Conservation (phyloP, 2,888 invertebrate species). For the Ormia ochracea region DNA sequence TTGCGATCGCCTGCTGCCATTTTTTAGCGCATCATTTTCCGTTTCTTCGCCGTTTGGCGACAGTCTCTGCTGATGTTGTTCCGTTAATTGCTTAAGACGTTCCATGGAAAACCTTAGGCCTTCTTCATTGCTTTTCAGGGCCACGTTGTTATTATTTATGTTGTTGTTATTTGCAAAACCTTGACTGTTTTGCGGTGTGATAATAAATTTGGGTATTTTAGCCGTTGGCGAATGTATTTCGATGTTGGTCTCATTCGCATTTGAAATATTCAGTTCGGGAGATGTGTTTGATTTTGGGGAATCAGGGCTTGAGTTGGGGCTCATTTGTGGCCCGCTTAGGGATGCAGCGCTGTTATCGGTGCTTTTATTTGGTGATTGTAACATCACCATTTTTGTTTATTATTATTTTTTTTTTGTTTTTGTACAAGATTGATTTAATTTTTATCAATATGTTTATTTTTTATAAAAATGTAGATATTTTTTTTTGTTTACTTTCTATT, state of each 20-base stretch:
- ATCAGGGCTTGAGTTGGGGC: slow-evolving; percentile 75
- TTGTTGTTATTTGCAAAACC: slow-evolving; percentile 37
- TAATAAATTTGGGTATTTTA: slow-evolving; percentile 72
- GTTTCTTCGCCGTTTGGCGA: slow-evolving; percentile 63
- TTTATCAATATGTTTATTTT: not conserved
- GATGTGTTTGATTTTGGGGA: slow-evolving; percentile 76
- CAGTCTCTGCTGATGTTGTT: slow-evolving; percentile 75
- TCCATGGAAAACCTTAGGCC: slow-evolving; percentile 74
- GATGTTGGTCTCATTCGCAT: slow-evolving; percentile 29
- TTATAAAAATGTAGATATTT: not conserved
- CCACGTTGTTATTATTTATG: slow-evolving; percentile 32
- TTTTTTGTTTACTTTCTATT: too few species aligned
- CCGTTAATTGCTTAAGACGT: slow-evolving; percentile 75
- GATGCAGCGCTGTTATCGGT: slow-evolving; percentile 66
- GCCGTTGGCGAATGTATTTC: slow-evolving; percentile 62
- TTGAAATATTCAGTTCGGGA: slow-evolving; percentile 66
- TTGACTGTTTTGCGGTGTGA: slow-evolving; percentile 63
- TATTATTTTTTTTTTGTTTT: not conserved
- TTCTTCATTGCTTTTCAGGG: slow-evolving; percentile 66
- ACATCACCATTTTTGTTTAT: slow-evolving; percentile 75
- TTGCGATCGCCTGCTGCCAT: slow-evolving; percentile 57
- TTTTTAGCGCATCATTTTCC: slow-evolving; percentile 31
- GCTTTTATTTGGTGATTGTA: slow-evolving; percentile 74
- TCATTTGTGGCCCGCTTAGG: slow-evolving; percentile 70
- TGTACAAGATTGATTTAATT: not conserved